A percentile compares a stretch with the other conserved stretches of the same genome.
Conservation (phyloP, 2,113 vertebrate genomes). For the Panthera uncia region DNA sequence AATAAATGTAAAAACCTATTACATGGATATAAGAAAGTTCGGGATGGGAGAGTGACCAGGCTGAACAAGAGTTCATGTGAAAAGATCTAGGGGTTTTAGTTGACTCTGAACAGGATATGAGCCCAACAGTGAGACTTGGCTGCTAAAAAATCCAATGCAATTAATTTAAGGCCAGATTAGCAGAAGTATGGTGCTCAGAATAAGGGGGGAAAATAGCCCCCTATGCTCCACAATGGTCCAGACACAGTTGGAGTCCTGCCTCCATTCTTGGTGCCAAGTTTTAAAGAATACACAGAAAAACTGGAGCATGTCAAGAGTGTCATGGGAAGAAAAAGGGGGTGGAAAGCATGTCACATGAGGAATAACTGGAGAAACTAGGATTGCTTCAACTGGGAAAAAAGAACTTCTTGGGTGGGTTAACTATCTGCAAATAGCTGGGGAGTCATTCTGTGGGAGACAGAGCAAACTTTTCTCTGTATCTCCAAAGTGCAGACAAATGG, state of each 20-base stretch:
- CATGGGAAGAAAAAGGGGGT: background rate
- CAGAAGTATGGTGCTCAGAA: constrained; percentile 35
- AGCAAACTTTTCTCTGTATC: background rate
- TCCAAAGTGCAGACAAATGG: background rate
- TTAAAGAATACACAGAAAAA: constrained; percentile 38
- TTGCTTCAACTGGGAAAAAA: background rate
- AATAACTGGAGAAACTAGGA: constrained; percentile 20
- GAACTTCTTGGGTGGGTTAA: background rate
- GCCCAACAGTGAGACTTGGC: constrained; percentile 46
- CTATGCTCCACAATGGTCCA: background rate
- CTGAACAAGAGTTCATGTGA: constrained; percentile 27
- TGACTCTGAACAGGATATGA: background rate
- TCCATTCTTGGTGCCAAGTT: background rate
- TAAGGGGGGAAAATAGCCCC: background rate
- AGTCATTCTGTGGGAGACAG: background rate
- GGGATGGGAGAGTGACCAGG: background rate
- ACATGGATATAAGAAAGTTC: background rate
- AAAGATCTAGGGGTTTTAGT: background rate
- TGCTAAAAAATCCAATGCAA: constrained; percentile 39
- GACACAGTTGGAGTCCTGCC: background rate
- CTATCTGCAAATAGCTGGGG: background rate
- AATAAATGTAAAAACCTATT: constrained; percentile 63
- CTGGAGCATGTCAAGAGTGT: background rate
- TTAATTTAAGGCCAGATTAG: constrained; percentile 43
- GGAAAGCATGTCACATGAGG: background rate